These are phyloP conservation scores for Idaea biselata DNA, from an alignment of 2,888 invertebrate genomes.

Conservation along the genomic window DNA sequence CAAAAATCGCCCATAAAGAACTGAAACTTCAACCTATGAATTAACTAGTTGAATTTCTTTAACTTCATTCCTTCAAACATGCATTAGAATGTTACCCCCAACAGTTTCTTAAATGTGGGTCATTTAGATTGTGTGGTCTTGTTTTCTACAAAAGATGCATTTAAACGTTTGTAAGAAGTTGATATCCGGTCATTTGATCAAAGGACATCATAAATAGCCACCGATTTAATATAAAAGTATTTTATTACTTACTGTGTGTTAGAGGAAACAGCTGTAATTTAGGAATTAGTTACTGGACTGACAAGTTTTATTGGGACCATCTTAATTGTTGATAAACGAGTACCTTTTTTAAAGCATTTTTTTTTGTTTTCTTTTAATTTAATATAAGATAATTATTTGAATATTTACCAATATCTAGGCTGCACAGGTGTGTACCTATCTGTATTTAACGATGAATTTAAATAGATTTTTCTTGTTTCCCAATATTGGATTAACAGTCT, in stretches of 20 bases:
- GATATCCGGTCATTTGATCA: slow-evolving; percentile 30
- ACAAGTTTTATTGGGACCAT: neutral
- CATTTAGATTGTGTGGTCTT: no score
- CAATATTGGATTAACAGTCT: no score
- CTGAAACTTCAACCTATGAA: neutral
- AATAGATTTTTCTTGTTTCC: no score
- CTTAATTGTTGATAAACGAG: neutral
- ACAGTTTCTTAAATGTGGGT: neutral
- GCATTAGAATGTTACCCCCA: no score
- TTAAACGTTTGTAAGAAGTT: slow-evolving; percentile 12
- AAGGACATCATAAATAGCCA: slow-evolving; percentile 5
- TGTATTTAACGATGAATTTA: no score
- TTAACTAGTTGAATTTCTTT: neutral
- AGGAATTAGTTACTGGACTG: neutral
- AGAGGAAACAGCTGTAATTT: neutral
- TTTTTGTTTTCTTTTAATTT: no score
- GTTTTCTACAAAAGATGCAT: neutral
- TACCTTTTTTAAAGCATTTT: neutral
- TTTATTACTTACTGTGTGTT: neutral
- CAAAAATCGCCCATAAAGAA: neutral
- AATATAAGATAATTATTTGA: no score
- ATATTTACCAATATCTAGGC: no score
- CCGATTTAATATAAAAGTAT: neutral
- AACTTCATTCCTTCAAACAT: neutral
- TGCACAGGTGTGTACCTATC: no score